Evolutionary conservation across 2,797 vertebrate species (phyloP).

Genomic region (Syngnathus rostellatus): DNA sequence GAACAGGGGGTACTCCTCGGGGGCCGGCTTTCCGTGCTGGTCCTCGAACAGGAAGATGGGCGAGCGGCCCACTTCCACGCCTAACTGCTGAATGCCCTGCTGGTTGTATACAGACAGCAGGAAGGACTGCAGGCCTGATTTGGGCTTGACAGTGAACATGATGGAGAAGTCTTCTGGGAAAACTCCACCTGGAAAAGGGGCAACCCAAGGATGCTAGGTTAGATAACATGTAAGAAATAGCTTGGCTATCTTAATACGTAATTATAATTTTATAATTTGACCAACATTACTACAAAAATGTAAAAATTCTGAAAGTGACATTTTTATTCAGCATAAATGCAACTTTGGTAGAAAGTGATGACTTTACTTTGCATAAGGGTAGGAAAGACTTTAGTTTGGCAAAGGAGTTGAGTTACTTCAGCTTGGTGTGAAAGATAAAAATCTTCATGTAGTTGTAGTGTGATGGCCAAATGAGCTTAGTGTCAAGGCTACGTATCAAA

Average conservation of each 20-base stretch:
- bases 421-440: not conserved
- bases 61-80: constrained; percentile 87
- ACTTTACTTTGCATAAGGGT: not conserved
- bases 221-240: not conserved
- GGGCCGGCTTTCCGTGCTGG: constrained; percentile 86
- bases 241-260: not conserved
- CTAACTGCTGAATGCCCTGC: constrained; percentile 90
- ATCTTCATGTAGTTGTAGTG: too few species aligned
- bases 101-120: constrained; percentile 91
- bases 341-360: not conserved
- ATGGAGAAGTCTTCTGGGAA: constrained; percentile 98
- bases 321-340: not conserved
- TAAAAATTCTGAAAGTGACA: too few species aligned
- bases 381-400: not conserved
- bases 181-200: constrained; percentile 67
- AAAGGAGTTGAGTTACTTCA: not conserved
- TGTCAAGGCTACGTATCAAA: not conserved
- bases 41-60: constrained; percentile 94
- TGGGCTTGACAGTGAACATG: constrained; percentile 92
- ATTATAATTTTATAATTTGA: too few species aligned
- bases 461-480: not conserved
- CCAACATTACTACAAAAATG: too few species aligned
- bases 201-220: not conserved
- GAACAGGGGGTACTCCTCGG: constrained; percentile 92
- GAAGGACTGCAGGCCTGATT: constrained; percentile 87